Base-by-base conservation (phyloP, 2,797 vertebrate species). In the Micromesistius poutassou region DNA sequence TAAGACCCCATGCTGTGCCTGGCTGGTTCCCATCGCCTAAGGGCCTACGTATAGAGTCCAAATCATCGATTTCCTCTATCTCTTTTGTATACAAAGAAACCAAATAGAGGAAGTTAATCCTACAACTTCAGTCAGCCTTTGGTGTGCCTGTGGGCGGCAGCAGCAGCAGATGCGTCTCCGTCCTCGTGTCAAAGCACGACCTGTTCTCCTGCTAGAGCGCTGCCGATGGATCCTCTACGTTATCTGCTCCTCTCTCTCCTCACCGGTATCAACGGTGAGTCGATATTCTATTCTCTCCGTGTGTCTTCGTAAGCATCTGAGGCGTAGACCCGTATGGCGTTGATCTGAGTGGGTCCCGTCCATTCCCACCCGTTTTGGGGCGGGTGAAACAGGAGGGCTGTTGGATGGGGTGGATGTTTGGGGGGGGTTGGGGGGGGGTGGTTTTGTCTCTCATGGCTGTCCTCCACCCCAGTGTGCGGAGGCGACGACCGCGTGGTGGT, bases 221-320 rank as follows among this genome's bases (percentile, higher is more conserved):
- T 30, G 88, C 83, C 83, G 70, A 90, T 90, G 89, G 62, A 62
- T 85, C 83, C 80, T 81, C 76, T 87, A 73, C 82, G 50, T 72
- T 82, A 80, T 82, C 78, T 90, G 74, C 80, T 82, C 42, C 71
- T 92, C 77, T 80, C 74, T 14, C 46, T 89, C 81, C 79, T 91
- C 75, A 38, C 36, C 36, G 36, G 36, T 10, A 86, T 81, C 82
- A 87, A 77, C 83, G 87, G 90, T 91, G 79, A 84, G 84, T 91
- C 85, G 0, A 90, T 89, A 74, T 84, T 77, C 71, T 35, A 25
- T 42, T 42, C 40, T 9, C 0, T 73, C 79, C 73, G 84, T 81
- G 75, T 76, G 35, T 83, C 76, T 79, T 35, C 28, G 81, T 91
- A 33, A 82, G 87, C 14, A 77, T 94, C 81, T 96, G 14, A 50